Evolutionary conservation across 92 coral and sea anemone species (phyloP), one percentile per base, ranked within the genome.

Genomic region (Anthopleura xanthogrammica): DNA sequence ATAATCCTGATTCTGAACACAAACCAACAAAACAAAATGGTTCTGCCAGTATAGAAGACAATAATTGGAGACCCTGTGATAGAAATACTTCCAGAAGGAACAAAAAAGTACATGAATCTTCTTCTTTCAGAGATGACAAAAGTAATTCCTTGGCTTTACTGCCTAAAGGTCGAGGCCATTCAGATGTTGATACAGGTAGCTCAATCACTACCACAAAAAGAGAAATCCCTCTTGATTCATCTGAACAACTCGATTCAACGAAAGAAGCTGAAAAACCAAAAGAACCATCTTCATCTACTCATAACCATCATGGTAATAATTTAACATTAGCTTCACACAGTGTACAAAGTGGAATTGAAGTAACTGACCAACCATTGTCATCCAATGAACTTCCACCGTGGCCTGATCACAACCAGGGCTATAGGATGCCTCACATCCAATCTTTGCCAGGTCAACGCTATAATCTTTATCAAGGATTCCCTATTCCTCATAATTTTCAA

Each of bases 361-460:
- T 68, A 68, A 23, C 79, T 76, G 79, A 52, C 29, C 79, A 76
- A 10, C 57, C 36, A 39, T 3, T 16, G 12, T 17, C 54, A 43
- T 14, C 82, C 43, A 79, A 75, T 48, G 58, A 80, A 23, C 88
- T 85, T 60, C 88, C 88, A 78, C 41, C 79, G 20, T 79, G 83
- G 88, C 88, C 82, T 3, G 87, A 84, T 84, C 16, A 14, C 39
- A 81, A 81, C 42, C 83, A 80, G 16, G 6, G 54, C 17, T 14
- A 41, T 42, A 29, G 36, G 36, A 20, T 24, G 19, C 66, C 4
- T 41, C 83, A 65, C 1, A 29, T 68, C 11, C 60, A 41, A 41
- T 75, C 60, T 65, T 62, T 41, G 17, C 56, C 42, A 42, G 74
- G 74, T 3, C 29, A 29, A 12, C 36, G 19, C 16, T 8, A 5